Conservation (phyloP, 2,113 vertebrate genomes). For the Hydropotes inermis region DNA sequence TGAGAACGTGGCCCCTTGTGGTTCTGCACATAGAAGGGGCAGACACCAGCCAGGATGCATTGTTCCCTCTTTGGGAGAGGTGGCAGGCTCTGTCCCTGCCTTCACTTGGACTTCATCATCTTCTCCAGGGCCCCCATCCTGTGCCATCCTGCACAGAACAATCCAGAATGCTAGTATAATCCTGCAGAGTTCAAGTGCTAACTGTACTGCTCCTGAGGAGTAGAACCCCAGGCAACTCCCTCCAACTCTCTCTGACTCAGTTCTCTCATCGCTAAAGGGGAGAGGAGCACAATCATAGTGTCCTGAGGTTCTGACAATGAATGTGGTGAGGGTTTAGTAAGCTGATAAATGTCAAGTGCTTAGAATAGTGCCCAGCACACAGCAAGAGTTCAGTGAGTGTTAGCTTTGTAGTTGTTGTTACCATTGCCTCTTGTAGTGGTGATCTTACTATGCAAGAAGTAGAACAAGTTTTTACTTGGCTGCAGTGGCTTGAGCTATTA, state of each 20-base stretch:
- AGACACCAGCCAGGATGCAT: neutral
- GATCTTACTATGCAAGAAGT: neutral
- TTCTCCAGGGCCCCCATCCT: neutral
- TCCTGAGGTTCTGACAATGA: neutral
- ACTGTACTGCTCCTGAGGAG: fast-evolving
- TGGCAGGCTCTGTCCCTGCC: neutral
- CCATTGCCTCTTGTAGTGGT: neutral
- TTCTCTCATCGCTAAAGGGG: neutral
- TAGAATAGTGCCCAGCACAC: neutral
- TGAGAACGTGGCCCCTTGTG: fast-evolving
- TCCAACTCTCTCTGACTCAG: neutral
- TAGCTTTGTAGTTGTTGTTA: neutral
- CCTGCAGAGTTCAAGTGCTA: neutral
- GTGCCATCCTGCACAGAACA: neutral
- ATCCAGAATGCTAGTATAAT: neutral
- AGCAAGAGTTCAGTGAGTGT: neutral
- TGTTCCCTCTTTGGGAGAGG: neutral
- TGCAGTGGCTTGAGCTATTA: neutral
- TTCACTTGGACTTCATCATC: neutral
- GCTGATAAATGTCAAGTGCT: neutral
- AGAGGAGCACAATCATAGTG: neutral
- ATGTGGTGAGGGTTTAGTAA: neutral
- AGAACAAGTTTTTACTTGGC: neutral
- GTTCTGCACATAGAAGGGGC: neutral
- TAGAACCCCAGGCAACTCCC: no score